A percentile compares a stretch with the other conserved stretches of the same genome.
Evolutionary conservation across 30 jellyfish, hydroid and myxozoan species (phyloP).

Genomic region (Euphysa ruthae): DNA sequence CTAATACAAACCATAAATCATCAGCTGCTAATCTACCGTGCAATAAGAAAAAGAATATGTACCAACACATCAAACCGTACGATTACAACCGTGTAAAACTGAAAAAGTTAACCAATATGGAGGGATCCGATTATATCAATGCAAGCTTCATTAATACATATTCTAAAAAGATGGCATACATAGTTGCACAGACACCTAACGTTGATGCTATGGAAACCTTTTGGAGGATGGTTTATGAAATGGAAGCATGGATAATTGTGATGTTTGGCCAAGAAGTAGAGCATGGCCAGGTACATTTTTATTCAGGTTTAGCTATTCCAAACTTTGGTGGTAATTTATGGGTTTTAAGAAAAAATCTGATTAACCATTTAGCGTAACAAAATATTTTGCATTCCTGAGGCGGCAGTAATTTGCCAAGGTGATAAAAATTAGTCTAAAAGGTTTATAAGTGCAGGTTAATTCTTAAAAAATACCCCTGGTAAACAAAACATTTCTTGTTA

Average conservation of each 20-base stretch:
- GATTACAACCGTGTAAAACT: constrained; percentile 61
- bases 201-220: constrained; percentile 54
- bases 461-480: too few species aligned
- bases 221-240: constrained; percentile 84
- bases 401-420: too few species aligned
- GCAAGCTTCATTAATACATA: constrained; percentile 51
- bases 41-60: constrained; percentile 51
- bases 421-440: too few species aligned
- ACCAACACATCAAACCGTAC: constrained; percentile 41
- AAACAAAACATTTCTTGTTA: too few species aligned
- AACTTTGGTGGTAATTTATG: too few species aligned
- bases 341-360: too few species aligned
- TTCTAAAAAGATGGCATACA: constrained; percentile 37
- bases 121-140: constrained; percentile 53
- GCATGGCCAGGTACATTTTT: constrained; percentile 37
- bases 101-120: constrained; percentile 1
- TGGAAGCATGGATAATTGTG: constrained; percentile 39
- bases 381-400: too few species aligned
- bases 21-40: constrained; percentile 48
- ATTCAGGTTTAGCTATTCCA: too few species aligned
- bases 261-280: constrained; percentile 55
- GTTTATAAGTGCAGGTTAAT: too few species aligned
- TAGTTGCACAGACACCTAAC: constrained; percentile 78
- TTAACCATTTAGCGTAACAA: too few species aligned
- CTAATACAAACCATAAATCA: constrained; percentile 6